phyloP scores from a whole-genome alignment of 2,888 invertebrate species.

The Eupithecia insigniata region DNA sequence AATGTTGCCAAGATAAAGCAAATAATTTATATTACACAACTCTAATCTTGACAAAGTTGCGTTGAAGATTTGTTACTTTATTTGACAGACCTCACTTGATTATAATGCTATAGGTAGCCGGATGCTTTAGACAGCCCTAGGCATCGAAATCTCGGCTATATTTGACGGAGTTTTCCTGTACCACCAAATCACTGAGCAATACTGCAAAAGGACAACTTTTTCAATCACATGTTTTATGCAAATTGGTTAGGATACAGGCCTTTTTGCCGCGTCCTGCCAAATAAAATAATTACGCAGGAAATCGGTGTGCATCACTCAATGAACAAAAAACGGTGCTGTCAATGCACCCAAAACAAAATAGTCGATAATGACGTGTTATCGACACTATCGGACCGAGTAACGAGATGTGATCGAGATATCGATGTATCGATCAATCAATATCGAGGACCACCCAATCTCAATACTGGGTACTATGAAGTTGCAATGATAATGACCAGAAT shows the following conservation, averaged over 20 bases:
- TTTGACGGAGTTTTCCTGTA: constrained; percentile 9
- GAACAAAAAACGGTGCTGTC: constrained; percentile 40
- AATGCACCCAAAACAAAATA: constrained; percentile 46
- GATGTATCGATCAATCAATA: constrained; percentile 60
- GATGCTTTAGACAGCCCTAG: constrained; percentile 2
- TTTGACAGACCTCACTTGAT: constrained; percentile 9
- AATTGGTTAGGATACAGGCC: constrained; percentile 25
- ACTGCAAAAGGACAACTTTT: constrained; percentile 5
- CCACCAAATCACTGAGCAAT: constrained; percentile 17
- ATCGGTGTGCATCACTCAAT: constrained; percentile 30
- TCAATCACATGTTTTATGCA: constrained; percentile 29
- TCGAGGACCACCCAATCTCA: constrained; percentile 65
- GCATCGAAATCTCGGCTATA: background rate
- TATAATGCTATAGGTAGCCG: background rate
- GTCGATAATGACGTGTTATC: constrained; percentile 53
- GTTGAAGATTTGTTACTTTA: constrained; percentile 16
- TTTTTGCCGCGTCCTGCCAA: constrained; percentile 34
- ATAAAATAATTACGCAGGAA: constrained; percentile 39
- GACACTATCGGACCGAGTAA: constrained; percentile 52
- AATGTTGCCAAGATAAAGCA: constrained; percentile 37
- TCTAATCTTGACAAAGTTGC: constrained; percentile 32
- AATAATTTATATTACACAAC: constrained; percentile 39
- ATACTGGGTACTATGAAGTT: constrained; percentile 22
- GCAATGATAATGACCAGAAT: constrained; percentile 5
- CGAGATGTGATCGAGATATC: constrained; percentile 55